Base-by-base conservation (phyloP, 2,888 invertebrate genomes). In the Therioaphis trifolii region DNA sequence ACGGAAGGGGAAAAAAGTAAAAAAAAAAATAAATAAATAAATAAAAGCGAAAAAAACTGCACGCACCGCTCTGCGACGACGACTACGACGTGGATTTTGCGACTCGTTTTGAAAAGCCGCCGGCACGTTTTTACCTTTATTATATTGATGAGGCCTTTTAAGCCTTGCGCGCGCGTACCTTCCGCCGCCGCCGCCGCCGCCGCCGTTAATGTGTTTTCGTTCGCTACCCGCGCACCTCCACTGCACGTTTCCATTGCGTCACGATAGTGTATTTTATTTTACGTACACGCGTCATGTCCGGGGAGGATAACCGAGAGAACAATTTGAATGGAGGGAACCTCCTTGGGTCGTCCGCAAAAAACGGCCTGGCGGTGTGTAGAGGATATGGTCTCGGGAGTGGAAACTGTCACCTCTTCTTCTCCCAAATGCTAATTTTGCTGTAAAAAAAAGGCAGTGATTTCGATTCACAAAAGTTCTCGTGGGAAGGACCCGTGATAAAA, bases 131-230 rank as follows among this genome's bases (percentile, higher is more conserved):
- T 61, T 27, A 69, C 79, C 43, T 71, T 71, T 61, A 69, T 27
- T 29, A 46, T 46, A 76, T 78, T 35, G 35, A 78, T 80, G 29
- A 21, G 35, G 61, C 29, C 71, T 80, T 61, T 61, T 61, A 2
- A 43, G 69, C 43, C 29, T 15, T 21, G 0, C 21, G n/a, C n/a
- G n/a, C 55, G 29, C 24, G 40, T 7, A 80, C 61, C 40, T 55
- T 27, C 55, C 11, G 55, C n/a, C 18, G 24, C 55, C 40, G 46
- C n/a, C 35, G 14, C 63, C n/a, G n/a, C 27, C n/a, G 35, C 35
- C 55, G 15, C 68, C n/a, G 18, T 40, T 69, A 40, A 79, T 55
- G 79, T 55, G 55, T 43, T 63, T 63, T n/a, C 29, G 46, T 76
- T 27, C n/a, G n/a, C 76, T 27, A 27, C 24, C 27, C 68, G 43